These are phyloP conservation scores for Hemichromis elongatus DNA, from an alignment of 2,113 vertebrate species.

Conservation along the genomic window DNA sequence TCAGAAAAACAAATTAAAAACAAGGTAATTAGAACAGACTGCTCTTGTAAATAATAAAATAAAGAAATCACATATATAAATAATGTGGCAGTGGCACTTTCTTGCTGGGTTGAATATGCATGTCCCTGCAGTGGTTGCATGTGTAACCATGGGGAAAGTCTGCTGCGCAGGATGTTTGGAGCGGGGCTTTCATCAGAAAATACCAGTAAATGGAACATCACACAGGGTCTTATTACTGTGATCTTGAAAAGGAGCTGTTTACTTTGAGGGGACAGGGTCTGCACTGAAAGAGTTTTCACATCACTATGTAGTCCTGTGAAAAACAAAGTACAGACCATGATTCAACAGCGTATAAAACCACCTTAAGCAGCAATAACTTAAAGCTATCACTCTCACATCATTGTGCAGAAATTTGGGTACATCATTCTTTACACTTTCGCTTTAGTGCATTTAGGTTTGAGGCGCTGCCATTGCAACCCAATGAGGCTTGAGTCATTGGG, in stretches of 20 bases:
- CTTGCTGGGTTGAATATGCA: neutral
- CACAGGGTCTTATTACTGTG: neutral
- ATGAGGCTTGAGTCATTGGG: too few species aligned
- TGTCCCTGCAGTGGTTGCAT: neutral
- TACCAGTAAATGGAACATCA: neutral
- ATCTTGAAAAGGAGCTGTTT: neutral
- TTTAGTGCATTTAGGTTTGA: neutral
- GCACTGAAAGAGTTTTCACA: neutral
- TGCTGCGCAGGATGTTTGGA: neutral
- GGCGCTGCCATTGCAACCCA: neutral
- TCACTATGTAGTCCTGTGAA: neutral
- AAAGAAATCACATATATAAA: neutral
- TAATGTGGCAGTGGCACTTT: neutral
- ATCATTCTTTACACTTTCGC: neutral
- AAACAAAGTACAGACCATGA: neutral
- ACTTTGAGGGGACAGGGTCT: neutral
- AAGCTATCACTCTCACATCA: neutral
- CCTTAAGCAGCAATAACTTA: neutral
- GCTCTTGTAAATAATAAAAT: neutral
- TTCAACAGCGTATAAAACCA: neutral
- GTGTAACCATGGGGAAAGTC: neutral
- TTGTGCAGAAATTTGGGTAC: neutral
- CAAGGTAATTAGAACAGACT: neutral
- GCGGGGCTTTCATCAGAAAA: neutral
- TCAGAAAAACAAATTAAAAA: neutral